Percentiles rank a stretch among this genome's conserved stretches.
Evolutionary conservation across 2,888 invertebrate species (phyloP).

Genomic region (Sphinx pinastri): DNA sequence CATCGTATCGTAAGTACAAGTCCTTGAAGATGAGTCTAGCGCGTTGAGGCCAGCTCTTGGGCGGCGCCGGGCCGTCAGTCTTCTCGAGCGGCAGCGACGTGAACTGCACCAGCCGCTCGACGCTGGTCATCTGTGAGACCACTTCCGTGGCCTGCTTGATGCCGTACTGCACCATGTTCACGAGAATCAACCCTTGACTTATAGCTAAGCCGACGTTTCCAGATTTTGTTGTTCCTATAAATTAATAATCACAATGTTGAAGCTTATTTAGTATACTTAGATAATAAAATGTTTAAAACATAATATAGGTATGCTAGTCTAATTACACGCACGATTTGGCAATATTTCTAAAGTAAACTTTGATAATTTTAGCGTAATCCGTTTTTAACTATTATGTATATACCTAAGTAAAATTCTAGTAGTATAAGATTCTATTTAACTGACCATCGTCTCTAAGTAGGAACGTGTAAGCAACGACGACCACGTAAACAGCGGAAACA

Average conservation of each 20-base stretch:
- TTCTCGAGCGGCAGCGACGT: constrained; percentile 89
- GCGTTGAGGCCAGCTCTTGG: constrained; percentile 84
- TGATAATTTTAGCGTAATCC: too few species aligned
- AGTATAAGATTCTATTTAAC: constrained; percentile 23
- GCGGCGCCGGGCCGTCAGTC: constrained; percentile 84
- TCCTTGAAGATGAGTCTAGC: constrained; percentile 85
- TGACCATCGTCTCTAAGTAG: constrained; percentile 84
- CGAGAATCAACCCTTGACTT: constrained; percentile 88
- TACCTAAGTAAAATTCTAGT: too few species aligned
- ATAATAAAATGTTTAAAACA: too few species aligned
- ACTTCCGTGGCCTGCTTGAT: constrained; percentile 91
- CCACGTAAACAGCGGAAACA: constrained; percentile 85
- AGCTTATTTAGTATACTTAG: too few species aligned
- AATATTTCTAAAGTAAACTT: too few species aligned
- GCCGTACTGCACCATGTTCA: constrained; percentile 92
- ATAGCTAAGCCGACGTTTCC: constrained; percentile 89
- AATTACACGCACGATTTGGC: too few species aligned
- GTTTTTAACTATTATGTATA: too few species aligned
- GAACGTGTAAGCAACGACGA: constrained; percentile 86
- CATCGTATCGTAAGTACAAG: constrained; percentile 86
- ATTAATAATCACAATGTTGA: too few species aligned
- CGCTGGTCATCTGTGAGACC: constrained; percentile 90
- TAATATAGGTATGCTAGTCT: too few species aligned
- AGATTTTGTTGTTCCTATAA: constrained; percentile 81
- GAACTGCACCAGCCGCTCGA: constrained; percentile 92